Evolutionary conservation across 1,140 invertebrate species (phyloP).

Genomic region (Whitmania pigra): DNA sequence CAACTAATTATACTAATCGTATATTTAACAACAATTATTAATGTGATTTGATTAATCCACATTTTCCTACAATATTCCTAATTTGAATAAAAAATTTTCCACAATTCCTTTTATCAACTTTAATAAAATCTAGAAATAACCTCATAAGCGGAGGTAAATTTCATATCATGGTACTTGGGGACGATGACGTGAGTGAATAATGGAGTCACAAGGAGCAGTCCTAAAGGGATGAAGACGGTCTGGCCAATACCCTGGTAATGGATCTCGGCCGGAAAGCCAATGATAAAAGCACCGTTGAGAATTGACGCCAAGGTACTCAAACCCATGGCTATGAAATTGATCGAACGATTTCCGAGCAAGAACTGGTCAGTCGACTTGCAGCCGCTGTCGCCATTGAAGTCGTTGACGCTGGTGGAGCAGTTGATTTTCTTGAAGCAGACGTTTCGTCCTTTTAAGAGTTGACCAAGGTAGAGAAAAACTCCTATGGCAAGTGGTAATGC

Average conservation of each 20-base stretch:
- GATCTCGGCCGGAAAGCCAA: slow-evolving; percentile 11
- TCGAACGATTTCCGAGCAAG: slow-evolving; percentile 5
- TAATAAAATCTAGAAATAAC: not conserved
- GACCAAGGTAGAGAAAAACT: not conserved
- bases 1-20: too few relatives aligned
- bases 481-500: slow-evolving; percentile 36
- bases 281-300: slow-evolving; percentile 19
- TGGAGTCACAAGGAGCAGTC: not conserved
- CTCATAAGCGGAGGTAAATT: slow-evolving; percentile 10
- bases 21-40: too few relatives aligned
- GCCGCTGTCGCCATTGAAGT: not conserved
- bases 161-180: slow-evolving; percentile 8
- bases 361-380: slow-evolving; percentile 9
- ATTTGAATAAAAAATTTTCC: too few relatives aligned
- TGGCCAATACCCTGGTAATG: slow-evolving; percentile 6
- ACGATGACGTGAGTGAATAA: not conserved
- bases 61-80: too few relatives aligned
- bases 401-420: not conserved
- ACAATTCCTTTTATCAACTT: too few relatives aligned
- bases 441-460: not conserved
- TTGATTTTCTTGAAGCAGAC: not conserved
- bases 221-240: not conserved
- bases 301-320: slow-evolving; percentile 13
- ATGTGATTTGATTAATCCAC: too few relatives aligned
- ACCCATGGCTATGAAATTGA: slow-evolving; percentile 17